Evolutionary conservation across 2,888 invertebrate genomes (phyloP).

Genomic region (Nipponacmea schrenckii): DNA sequence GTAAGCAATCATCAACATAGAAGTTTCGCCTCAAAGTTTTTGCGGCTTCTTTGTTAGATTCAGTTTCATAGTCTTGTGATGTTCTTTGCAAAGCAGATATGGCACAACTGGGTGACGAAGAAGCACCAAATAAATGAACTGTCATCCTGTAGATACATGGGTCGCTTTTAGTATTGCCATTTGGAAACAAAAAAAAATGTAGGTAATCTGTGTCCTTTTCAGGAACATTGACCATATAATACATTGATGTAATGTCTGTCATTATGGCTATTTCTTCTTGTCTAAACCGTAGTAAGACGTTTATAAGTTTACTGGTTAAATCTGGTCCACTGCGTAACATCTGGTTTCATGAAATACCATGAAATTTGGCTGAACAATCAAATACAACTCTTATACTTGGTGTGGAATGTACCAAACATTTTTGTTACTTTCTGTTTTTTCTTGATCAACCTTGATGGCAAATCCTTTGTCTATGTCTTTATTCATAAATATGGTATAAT

Average conservation of each 20-base stretch:
- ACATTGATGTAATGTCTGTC: conserved; percentile 33
- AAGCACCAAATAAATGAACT: conserved; percentile 12
- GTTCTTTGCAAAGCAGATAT: conserved; percentile 10
- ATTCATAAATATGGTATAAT: conserved; percentile 20
- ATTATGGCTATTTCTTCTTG: conserved; percentile 33
- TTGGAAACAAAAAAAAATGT: conserved; percentile 33
- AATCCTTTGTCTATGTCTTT: conserved; percentile 18
- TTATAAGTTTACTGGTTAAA: conserved; percentile 35
- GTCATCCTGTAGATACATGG: conserved; percentile 3
- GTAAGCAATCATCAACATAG: conserved; percentile 30
- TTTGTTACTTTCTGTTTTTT: background rate
- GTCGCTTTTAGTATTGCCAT: background rate
- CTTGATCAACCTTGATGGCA: conserved; percentile 15
- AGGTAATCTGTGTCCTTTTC: conserved; percentile 25
- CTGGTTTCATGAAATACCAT: conserved; percentile 32
- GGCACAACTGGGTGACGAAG: conserved; percentile 9
- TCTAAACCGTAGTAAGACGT: conserved; percentile 34
- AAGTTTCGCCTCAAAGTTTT: conserved; percentile 24
- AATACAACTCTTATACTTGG: too few species aligned
- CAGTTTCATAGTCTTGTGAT: background rate
- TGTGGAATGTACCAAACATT: conserved; percentile 35
- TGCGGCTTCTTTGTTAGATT: conserved; percentile 7
- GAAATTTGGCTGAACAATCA: too few species aligned
- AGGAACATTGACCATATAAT: conserved; percentile 28
- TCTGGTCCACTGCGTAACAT: conserved; percentile 37